These are phyloP conservation scores for Erynnis tages DNA, from an alignment of 2,888 invertebrate genomes.

Conservation along the genomic window DNA sequence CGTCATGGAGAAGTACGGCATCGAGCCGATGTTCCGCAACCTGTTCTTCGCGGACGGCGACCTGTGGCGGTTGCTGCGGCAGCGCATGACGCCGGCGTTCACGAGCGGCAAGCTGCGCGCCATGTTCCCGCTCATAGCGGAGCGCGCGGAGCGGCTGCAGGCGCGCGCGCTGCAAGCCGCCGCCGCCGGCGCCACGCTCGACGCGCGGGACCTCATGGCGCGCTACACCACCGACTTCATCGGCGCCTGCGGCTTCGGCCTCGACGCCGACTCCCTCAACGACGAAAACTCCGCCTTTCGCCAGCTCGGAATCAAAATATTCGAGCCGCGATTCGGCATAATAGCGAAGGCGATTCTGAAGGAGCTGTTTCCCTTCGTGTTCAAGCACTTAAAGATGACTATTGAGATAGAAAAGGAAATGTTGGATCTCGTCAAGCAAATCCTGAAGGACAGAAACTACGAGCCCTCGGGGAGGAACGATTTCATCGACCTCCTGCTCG, in stretches of 20 bases:
- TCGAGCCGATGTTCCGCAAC: slow-evolving; percentile 54
- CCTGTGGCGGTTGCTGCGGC: slow-evolving; percentile 31
- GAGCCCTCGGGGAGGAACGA: slow-evolving; percentile 34
- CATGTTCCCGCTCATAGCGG: slow-evolving; percentile 59
- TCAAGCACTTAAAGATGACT: background rate
- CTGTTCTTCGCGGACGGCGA: slow-evolving; percentile 59
- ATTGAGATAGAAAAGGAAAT: background rate
- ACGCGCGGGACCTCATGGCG: slow-evolving; percentile 59
- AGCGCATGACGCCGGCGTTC: slow-evolving; percentile 39
- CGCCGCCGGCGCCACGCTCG: slow-evolving; percentile 40
- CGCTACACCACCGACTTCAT: too few species aligned
- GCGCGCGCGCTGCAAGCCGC: slow-evolving; percentile 15
- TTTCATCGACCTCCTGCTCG: slow-evolving; percentile 35
- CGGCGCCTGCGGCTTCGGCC: too few species aligned
- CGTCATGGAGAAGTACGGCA: slow-evolving; percentile 41
- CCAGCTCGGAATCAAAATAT: slow-evolving; percentile 49
- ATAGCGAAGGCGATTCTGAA: slow-evolving; percentile 39
- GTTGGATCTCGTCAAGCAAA: background rate
- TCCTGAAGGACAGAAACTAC: slow-evolving; percentile 26
- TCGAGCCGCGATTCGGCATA: slow-evolving; percentile 32
- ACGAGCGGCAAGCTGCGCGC: slow-evolving; percentile 58
- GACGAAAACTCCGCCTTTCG: slow-evolving; percentile 54
- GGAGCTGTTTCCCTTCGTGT: background rate
- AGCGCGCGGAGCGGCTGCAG: slow-evolving; percentile 29
- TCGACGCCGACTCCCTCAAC: slow-evolving; percentile 53